A percentile compares a stretch with the other conserved stretches of the same genome.
Conservation (phyloP, 2,888 invertebrate species). For the Dinocampus coccinellae region DNA sequence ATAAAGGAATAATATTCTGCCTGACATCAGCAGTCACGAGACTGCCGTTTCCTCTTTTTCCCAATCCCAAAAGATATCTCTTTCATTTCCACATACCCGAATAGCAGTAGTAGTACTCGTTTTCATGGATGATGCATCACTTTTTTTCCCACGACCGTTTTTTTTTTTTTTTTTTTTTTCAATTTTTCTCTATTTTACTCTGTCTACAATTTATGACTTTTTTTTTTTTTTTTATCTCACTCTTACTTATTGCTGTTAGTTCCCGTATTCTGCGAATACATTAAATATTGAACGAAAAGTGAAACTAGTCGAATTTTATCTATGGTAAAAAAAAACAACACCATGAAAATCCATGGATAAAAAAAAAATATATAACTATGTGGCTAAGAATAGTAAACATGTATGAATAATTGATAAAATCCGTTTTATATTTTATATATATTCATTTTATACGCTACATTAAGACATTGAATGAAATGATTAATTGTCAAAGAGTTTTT, state of each 20-base stretch:
- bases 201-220: conserved; percentile 59
- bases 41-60: conserved; percentile 15
- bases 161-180: no score
- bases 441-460: not conserved
- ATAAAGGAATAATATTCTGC: conserved; percentile 44
- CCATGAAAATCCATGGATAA: not conserved
- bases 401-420: not conserved
- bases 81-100: not conserved
- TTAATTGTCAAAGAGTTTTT: conserved; percentile 48
- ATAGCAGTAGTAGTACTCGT: conserved; percentile 18
- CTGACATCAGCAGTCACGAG: conserved; percentile 42
- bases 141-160: conserved; percentile 34
- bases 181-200: conserved; percentile 33
- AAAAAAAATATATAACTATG: not conserved
- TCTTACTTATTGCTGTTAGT: conserved; percentile 28
- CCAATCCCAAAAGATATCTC: conserved; percentile 3
- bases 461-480: not conserved
- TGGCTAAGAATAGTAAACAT: not conserved
- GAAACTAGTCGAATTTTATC: conserved; percentile 14
- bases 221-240: conserved; percentile 52
- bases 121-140: conserved; percentile 47
- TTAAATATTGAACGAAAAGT: conserved; percentile 46
- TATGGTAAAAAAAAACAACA: conserved; percentile 25
- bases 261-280: conserved; percentile 56
- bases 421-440: not conserved